Evolutionary conservation across 2,888 invertebrate genomes (phyloP).

Genomic region (Lutraria lutraria): DNA sequence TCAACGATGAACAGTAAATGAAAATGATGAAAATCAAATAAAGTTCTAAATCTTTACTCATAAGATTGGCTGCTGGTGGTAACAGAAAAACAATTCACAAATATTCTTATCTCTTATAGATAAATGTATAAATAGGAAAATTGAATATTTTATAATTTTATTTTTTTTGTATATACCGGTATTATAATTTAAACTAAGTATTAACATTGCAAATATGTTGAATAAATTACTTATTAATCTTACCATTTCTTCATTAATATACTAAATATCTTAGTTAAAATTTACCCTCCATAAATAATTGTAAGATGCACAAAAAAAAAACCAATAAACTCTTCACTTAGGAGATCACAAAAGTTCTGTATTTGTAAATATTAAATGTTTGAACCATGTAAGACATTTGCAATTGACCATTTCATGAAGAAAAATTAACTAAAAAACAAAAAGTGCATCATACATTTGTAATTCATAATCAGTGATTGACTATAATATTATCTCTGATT

Average conservation of each 20-base stretch:
- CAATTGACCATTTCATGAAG: not conserved
- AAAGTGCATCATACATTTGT: not conserved
- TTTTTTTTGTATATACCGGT: slow-evolving; percentile 11
- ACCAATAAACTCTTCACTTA: not conserved
- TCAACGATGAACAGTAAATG: not conserved
- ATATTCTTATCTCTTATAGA: not conserved
- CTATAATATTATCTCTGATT: not conserved
- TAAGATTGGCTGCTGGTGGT: not conserved
- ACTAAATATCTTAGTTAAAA: not conserved
- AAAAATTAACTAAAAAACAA: too few species aligned
- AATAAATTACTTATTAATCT: not conserved
- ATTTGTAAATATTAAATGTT: not conserved
- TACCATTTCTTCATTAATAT: not conserved
- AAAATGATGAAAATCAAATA: slow-evolving; percentile 13
- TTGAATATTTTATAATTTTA: slow-evolving; percentile 6
- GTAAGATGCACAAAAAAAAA: not conserved
- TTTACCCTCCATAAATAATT: not conserved
- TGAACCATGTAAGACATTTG: not conserved
- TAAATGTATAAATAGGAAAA: slow-evolving; percentile 1
- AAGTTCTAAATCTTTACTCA: not conserved
- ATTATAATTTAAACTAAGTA: slow-evolving; percentile 11
- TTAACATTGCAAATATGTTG: slow-evolving; percentile 9
- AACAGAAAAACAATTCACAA: not conserved
- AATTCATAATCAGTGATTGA: not conserved
- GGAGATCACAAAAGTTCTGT: not conserved